Percentiles rank a stretch among this genome's conserved stretches.
phyloP scores from a whole-genome alignment of 2,797 vertebrate species.

The Enteromius anoplus region DNA sequence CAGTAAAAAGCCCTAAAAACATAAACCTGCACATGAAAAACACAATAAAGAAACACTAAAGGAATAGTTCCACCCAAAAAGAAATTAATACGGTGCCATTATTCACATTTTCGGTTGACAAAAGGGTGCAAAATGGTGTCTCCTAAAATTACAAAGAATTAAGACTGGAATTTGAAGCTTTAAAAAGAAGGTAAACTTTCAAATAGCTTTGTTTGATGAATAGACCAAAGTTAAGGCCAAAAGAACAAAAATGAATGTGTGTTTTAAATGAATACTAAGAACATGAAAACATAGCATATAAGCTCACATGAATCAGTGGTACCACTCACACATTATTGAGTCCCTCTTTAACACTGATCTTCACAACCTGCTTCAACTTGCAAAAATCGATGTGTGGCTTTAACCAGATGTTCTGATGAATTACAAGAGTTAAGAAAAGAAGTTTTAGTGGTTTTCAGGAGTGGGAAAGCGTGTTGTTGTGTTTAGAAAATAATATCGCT shows the following conservation, averaged over 20 bases:
- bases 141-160: constrained; percentile 12
- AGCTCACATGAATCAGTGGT: constrained; percentile 1
- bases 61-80: not conserved
- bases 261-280: not conserved
- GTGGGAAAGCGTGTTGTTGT: not conserved
- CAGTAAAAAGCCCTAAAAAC: not conserved
- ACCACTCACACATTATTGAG: constrained; percentile 15
- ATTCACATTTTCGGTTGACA: not conserved
- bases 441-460: not conserved
- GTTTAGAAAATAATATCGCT: not conserved
- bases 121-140: not conserved
- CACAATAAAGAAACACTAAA: not conserved
- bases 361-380: constrained; percentile 9
- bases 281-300: not conserved
- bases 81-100: not conserved
- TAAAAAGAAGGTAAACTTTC: not conserved
- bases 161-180: not conserved
- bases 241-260: too few relatives aligned
- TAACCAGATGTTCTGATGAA: not conserved
- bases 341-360: constrained; percentile 24
- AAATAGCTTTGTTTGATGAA: not conserved
- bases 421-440: not conserved
- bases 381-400: constrained; percentile 4
- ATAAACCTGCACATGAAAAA: not conserved
- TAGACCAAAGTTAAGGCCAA: not conserved